Evolutionary conservation across 2,888 invertebrate genomes (phyloP).

Genomic region (Mamestra brassicae): DNA sequence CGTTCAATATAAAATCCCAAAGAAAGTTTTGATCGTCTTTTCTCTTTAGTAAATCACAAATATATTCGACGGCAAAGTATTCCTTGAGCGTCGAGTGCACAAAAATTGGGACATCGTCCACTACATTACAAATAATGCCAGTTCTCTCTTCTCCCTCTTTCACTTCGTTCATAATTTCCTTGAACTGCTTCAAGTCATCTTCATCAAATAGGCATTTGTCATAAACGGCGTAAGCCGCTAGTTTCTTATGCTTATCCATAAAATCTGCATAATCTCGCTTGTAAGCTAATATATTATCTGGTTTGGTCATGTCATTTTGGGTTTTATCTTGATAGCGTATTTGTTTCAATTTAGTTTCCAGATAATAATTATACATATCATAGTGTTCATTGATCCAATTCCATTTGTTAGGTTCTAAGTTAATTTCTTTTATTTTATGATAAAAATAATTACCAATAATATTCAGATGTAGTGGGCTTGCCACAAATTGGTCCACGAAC

Average conservation of each 20-base stretch:
- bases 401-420: no score
- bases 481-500: background rate
- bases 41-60: slow-evolving; percentile 9
- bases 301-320: slow-evolving; percentile 6
- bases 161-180: background rate
- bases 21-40: background rate
- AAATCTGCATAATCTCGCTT: background rate
- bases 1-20: slow-evolving; percentile 17
- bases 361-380: background rate
- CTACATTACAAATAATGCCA: background rate
- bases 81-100: slow-evolving; percentile 10
- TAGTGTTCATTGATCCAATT: no score
- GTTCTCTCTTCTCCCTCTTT: background rate
- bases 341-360: background rate
- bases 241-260: slow-evolving; percentile 7
- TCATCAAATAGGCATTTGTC: background rate
- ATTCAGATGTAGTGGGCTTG: slow-evolving; percentile 33
- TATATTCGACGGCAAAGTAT: slow-evolving; percentile 24
- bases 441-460: slow-evolving; percentile 29
- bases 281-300: background rate
- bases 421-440: background rate
- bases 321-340: slow-evolving; percentile 5
- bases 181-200: background rate
- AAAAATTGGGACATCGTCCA: slow-evolving; percentile 4
- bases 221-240: slow-evolving; percentile 10